These are phyloP conservation scores for Murina feae DNA, from an alignment of 2,113 vertebrate genomes.

Conservation along the genomic window DNA sequence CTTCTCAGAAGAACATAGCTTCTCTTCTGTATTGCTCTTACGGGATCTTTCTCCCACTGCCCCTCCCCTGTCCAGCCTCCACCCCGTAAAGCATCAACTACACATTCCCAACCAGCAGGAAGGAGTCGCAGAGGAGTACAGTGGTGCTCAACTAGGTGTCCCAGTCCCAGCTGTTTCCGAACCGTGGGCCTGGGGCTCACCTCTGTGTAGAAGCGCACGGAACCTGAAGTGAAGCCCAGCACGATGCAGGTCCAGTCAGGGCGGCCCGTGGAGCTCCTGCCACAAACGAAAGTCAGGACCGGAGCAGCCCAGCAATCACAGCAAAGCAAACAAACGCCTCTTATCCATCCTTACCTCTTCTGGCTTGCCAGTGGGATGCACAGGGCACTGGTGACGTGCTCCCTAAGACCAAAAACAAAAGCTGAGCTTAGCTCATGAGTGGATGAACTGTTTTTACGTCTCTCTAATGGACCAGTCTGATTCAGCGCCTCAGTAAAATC, in stretches of 20 bases:
- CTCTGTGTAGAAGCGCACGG: conserved; percentile 98
- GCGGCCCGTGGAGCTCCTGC: conserved; percentile 95
- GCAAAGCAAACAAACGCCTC: background rate
- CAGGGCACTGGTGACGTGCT: conserved; percentile 90
- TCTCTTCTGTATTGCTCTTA: background rate
- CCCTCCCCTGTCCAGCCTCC: background rate
- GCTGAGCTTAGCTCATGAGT: background rate
- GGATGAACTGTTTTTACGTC: background rate
- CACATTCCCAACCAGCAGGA: background rate
- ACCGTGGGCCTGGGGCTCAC: conserved; percentile 75
- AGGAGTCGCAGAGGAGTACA: background rate
- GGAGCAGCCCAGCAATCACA: background rate
- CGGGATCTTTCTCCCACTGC: background rate
- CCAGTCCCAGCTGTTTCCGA: background rate
- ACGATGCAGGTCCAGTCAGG: conserved; percentile 99
- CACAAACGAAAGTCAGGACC: conserved; percentile 30
- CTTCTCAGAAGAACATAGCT: background rate
- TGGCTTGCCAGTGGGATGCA: conserved; percentile 97
- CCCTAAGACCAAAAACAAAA: conserved; percentile 79
- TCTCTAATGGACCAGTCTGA: background rate
- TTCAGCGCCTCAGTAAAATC: background rate
- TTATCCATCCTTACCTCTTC: conserved; percentile 88
- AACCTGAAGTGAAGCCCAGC: conserved; percentile 95
- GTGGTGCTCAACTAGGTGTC: rapidly evolving
- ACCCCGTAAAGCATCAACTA: background rate